phyloP scores from a whole-genome alignment of 2,888 invertebrate genomes.

The Notocelia uddmanniana region DNA sequence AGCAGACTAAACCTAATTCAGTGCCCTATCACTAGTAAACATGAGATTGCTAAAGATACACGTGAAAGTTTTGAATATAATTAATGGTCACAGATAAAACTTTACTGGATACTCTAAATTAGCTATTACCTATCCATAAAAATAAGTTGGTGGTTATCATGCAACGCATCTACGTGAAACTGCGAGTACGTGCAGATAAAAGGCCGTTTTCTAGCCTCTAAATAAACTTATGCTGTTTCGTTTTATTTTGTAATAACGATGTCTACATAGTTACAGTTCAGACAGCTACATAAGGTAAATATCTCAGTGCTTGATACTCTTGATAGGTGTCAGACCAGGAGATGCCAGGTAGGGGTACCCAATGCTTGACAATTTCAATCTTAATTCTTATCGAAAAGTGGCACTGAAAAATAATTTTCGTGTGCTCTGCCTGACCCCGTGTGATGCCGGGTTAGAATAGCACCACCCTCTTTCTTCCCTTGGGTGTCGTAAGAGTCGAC shows the following conservation, averaged over 20 bases:
- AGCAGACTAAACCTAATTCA: slow-evolving; percentile 14
- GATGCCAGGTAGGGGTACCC: too few relatives aligned
- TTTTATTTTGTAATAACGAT: neutral
- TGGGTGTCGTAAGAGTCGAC: too few relatives aligned
- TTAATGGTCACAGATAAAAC: slow-evolving; percentile 2
- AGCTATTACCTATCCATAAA: neutral
- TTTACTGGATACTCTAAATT: neutral
- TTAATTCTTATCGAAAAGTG: too few relatives aligned
- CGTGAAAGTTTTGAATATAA: neutral
- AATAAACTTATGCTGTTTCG: neutral
- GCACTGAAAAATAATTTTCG: too few relatives aligned
- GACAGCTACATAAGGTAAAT: too few relatives aligned
- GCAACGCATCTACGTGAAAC: neutral
- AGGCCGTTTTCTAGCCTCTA: neutral
- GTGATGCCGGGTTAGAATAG: too few relatives aligned
- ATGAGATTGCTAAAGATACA: neutral
- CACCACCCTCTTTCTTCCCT: too few relatives aligned
- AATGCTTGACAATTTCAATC: too few relatives aligned
- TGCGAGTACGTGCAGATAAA: slow-evolving; percentile 1
- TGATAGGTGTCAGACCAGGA: too few relatives aligned
- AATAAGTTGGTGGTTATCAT: neutral
- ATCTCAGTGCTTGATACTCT: too few relatives aligned
- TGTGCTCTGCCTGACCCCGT: too few relatives aligned
- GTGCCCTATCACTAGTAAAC: neutral
- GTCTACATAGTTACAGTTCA: neutral